These are phyloP conservation scores for Globodera rostochiensis DNA, from an alignment of 1,140 invertebrate species.

Conservation along the genomic window DNA sequence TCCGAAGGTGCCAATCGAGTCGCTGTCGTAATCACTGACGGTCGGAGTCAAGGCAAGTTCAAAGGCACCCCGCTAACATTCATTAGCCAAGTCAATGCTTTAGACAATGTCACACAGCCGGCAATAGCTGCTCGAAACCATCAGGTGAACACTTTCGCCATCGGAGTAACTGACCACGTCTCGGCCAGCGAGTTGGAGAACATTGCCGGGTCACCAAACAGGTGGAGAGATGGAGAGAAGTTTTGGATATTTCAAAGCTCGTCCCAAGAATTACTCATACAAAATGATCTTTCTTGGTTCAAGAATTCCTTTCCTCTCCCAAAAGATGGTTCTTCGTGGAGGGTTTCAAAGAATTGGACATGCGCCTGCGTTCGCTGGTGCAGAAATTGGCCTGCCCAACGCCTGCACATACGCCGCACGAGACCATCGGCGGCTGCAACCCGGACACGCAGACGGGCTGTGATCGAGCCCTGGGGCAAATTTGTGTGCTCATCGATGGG, in stretches of 20 bases:
- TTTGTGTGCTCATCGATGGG: conserved; percentile 55
- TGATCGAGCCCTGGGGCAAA: conserved; percentile 60
- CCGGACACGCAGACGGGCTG: conserved; percentile 61
- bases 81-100: not conserved
- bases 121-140: conserved; percentile 53
- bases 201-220: conserved; percentile 63
- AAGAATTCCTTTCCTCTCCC: not conserved
- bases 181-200: conserved; percentile 60
- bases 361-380: conserved; percentile 60
- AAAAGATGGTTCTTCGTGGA: conserved; percentile 64
- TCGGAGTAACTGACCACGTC: conserved; percentile 65
- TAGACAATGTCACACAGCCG: conserved; percentile 63
- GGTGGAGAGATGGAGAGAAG: conserved; percentile 27
- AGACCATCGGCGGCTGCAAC: conserved; percentile 48
- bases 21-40: conserved; percentile 64
- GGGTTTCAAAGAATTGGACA: conserved; percentile 65
- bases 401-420: conserved; percentile 12
- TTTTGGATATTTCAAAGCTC: not conserved
- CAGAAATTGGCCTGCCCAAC: conserved; percentile 29
- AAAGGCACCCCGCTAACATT: not conserved
- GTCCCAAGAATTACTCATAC: not conserved
- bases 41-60: conserved; percentile 53
- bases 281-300: not conserved
- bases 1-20: conserved; percentile 58
- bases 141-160: conserved; percentile 62